Base-by-base conservation (phyloP, 2,888 invertebrate species). In the Drosophila infuscata region DNA sequence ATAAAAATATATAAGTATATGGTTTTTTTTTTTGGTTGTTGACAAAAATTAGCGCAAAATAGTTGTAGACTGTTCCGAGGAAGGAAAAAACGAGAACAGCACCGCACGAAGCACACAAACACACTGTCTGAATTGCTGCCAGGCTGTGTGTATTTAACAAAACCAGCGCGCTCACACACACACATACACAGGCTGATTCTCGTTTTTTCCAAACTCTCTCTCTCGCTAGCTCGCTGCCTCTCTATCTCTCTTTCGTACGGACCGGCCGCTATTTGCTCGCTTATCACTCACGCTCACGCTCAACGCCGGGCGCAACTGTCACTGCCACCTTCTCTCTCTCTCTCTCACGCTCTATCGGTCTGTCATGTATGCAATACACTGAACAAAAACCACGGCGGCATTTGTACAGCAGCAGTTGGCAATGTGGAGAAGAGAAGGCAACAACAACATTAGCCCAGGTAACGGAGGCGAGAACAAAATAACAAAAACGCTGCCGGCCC, bases 71-170 rank as follows among this genome's bases (percentile, higher is more conserved):
- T 73, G 56, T 69, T 76, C 66, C 69, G 72, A 74, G 70, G 72
- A 86, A 66, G 77, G 74, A 86, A 82, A 79, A 75, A 89, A 77
- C 85, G 75, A 88, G 82, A 91, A 92, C 89, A 88, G 87, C 78
- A 91, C 89, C 88, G 88, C 83, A 91, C 92, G 90, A 91, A 89
- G 83, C 82, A 91, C 91, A 91, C 88, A 90, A 85, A 91, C 91
- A 92, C 90, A 91, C 83, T 92, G 91, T 78, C 78, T 82, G 77
- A 86, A 73, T 77, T 84, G 83, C 84, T 71, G 80, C 77, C 72
- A 79, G 74, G 89, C 76, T 78, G 79, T 79, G 89, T 87, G 88
- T 92, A 92, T 92, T 92, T 92, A 92, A 89, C 74, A 70, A 59
- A 46, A 76, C 51, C 54, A 63, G 64, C 68, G 29, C 64, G 51